Evolutionary conservation across 2,888 invertebrate species (phyloP).

Genomic region (Cryptocheilus praepositus): DNA sequence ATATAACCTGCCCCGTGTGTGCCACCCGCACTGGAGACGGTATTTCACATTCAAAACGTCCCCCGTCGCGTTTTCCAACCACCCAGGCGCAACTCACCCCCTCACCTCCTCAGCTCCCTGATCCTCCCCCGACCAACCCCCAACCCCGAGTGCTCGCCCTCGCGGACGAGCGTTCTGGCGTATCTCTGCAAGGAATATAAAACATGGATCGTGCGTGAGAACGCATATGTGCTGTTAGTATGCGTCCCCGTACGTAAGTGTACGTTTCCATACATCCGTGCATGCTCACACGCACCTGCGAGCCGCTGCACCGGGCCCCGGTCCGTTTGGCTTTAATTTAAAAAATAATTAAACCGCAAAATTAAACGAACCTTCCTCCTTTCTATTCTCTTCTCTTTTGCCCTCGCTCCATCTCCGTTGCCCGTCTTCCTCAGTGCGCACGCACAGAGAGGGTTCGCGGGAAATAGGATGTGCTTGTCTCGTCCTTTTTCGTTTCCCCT

Average conservation of each 20-base stretch:
- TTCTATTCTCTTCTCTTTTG: too few relatives aligned
- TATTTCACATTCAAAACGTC: slow-evolving; percentile 67
- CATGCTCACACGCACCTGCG: background rate
- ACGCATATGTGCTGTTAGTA: slow-evolving; percentile 14
- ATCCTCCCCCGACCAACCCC: slow-evolving; percentile 33
- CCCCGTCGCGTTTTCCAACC: slow-evolving; percentile 45
- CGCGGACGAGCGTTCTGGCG: slow-evolving; percentile 40
- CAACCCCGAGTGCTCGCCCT: slow-evolving; percentile 35
- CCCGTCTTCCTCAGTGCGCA: slow-evolving; percentile 16
- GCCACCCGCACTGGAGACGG: slow-evolving; percentile 38
- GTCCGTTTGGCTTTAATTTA: slow-evolving; percentile 63
- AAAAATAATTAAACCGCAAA: slow-evolving; percentile 72
- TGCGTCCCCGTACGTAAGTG: background rate
- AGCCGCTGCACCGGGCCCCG: slow-evolving; percentile 24
- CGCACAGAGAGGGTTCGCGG: slow-evolving; percentile 3
- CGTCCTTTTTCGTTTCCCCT: slow-evolving; percentile 26
- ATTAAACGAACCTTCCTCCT: slow-evolving; percentile 59
- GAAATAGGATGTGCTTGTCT: too few relatives aligned
- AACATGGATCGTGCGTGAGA: slow-evolving; percentile 51
- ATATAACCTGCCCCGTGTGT: too few relatives aligned
- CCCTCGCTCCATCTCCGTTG: slow-evolving; percentile 29
- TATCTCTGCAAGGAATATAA: slow-evolving; percentile 68
- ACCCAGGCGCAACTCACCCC: slow-evolving; percentile 35
- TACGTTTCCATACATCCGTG: background rate
- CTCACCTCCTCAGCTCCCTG: slow-evolving; percentile 34